Evolutionary conservation across 2,797 vertebrate genomes (phyloP).

Genomic region (Rhinatrema bivittatum): DNA sequence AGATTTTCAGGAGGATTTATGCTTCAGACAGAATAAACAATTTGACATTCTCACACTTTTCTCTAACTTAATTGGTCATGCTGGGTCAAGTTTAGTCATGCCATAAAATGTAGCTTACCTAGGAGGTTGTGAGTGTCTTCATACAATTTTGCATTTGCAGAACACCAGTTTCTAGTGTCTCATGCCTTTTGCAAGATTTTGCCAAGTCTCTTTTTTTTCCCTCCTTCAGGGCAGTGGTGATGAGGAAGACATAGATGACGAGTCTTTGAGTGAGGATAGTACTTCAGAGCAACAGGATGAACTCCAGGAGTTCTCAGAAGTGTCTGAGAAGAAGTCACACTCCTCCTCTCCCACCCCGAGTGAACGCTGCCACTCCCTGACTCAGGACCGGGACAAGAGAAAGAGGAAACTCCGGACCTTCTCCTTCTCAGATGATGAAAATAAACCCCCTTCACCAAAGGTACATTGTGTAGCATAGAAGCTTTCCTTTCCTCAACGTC

Average conservation of each 20-base stretch:
- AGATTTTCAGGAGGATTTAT: too few relatives aligned
- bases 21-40: too few relatives aligned
- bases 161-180: too few relatives aligned
- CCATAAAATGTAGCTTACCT: too few relatives aligned
- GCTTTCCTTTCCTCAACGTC: background rate
- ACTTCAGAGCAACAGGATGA: slow-evolving; percentile 88
- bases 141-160: too few relatives aligned
- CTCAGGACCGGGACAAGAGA: slow-evolving; percentile 48
- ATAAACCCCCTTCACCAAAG: slow-evolving; percentile 88
- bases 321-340: slow-evolving; percentile 82
- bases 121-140: too few relatives aligned
- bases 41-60: too few relatives aligned
- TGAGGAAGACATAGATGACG: slow-evolving; percentile 86
- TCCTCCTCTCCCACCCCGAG: slow-evolving; percentile 72
- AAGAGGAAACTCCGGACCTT: slow-evolving; percentile 78
- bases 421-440: slow-evolving; percentile 87
- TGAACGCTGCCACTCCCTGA: slow-evolving; percentile 49
- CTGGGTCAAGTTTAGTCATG: too few relatives aligned
- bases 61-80: too few relatives aligned
- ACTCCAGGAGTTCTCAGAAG: slow-evolving; percentile 86
- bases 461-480: slow-evolving; percentile 40
- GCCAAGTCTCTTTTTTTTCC: background rate
- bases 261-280: slow-evolving; percentile 86
- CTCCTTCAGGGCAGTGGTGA: slow-evolving; percentile 76
- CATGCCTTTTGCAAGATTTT: too few relatives aligned